Base-by-base conservation (phyloP, 2,797 vertebrate genomes). In the Cryptoprocta ferox region DNA sequence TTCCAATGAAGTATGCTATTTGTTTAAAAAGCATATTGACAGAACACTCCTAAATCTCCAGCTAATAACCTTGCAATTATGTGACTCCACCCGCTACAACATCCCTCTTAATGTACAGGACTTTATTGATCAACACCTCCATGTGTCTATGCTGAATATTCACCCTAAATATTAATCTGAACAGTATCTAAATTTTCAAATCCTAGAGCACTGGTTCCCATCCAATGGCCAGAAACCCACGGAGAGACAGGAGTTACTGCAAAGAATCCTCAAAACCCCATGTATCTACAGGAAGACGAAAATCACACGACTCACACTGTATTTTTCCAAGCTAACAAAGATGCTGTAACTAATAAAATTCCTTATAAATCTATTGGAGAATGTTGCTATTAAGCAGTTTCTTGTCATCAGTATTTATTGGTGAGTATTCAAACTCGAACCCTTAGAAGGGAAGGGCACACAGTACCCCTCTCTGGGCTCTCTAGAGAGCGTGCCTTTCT, bases 261-360 rank as follows among this genome's bases (percentile, higher is more conserved):
- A 91, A 89, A 87, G 73, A 96, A 50, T 39, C 68, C 48, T 71
- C 80, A 95, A 96, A 93, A 79, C 3, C 53, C 56, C 73, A 87
- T 0, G 15, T 3, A 68, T 37, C 81, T 45, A 90, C 53, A 53
- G 85, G 15, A 97, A 79, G 35, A 81, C 76, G 80, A 92, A 95
- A 63, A 93, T 24, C 35, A 13, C 28, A 89, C 15, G 48, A 82
- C 35, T 95, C 32, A 75, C 68, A 82, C 56, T 32, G 9, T 50
- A 32, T 76, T 81, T 88, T 91, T 53, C 68, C 37, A 85, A 83
- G 59, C 26, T 91, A 71, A 81, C 85, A 93, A 89, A 92, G 42
- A 78, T 5, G 6, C n/a, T 48, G 0, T 24, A 15, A 30, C 63
- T 91, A 66, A 79, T 53, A 90, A 94, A 91, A 88, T 59, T 79